Base-by-base conservation (phyloP, 2,888 invertebrate genomes). In the Lottia scabra region DNA sequence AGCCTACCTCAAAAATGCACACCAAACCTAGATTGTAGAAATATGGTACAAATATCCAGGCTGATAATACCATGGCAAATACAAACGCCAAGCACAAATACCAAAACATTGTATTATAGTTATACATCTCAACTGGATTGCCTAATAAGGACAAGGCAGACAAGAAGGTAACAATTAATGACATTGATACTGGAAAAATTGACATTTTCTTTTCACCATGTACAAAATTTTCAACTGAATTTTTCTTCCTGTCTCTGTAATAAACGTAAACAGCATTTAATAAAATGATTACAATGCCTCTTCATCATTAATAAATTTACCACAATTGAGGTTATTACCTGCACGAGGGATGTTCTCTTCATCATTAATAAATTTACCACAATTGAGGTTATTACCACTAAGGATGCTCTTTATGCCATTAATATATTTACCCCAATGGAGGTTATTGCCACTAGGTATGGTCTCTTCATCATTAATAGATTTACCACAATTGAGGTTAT, bases 121-220 rank as follows among this genome's bases (percentile, higher is more conserved):
- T 75, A 71, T 83, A 83, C 27, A 82, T 78, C 67, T 83, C 83
- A 5, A 77, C 75, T 5, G 82, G 81, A 19, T 72, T 77, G 12
- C 82, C 83, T 27, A 82, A 73, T 69, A 81, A 63, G 23, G 79
- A 75, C 67, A 82, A 73, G 56, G 82, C 80, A 38, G 82, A 80
- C 79, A 80, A 71, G 68, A 82, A 82, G 56, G 77, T 81, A 19
- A 88, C 88, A 71, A 87, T 77, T 26, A 89, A 74, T 15, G 86
- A 86, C 85, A 88, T 82, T 56, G 87, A 81, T 43, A 87, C 87
- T 8, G 88, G 88, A 27, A 88, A 80, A 64, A 86, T 82, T 44
- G 83, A 78, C 84, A 89, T 86, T 27, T 81, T 81, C 65, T 86
- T 76, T 8, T 85, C 79, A 15, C 19, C 56, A 10, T 23, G 56